Evolutionary conservation across 2,113 vertebrate genomes (phyloP).

Genomic region (Pongo abelii): DNA sequence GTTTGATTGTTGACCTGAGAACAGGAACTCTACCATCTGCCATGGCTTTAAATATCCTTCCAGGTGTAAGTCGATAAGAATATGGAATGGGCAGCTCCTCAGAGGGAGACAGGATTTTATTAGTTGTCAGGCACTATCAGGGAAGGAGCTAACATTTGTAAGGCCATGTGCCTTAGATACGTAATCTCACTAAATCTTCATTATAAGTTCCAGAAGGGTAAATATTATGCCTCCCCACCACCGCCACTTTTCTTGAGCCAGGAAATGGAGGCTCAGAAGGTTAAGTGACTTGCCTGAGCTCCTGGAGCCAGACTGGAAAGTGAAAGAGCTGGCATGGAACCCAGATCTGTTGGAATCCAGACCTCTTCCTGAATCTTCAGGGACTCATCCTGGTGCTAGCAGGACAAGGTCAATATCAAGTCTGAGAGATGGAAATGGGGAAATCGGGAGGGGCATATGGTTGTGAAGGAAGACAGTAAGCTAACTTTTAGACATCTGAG

Average conservation of each 20-base stretch:
- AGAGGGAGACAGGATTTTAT: not conserved
- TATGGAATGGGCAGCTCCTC: not conserved
- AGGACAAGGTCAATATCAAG: conserved; percentile 29
- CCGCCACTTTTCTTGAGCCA: not conserved
- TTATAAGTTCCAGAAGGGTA: not conserved
- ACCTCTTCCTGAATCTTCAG: not conserved
- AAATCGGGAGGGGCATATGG: not conserved
- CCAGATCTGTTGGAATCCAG: not conserved
- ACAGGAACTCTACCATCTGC: conserved; percentile 39
- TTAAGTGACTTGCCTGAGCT: not conserved
- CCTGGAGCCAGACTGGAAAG: not conserved
- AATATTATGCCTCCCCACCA: not conserved
- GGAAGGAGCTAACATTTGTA: conserved; percentile 7
- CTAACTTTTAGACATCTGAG: not conserved
- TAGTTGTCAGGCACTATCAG: not conserved
- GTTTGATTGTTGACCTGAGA: conserved; percentile 36
- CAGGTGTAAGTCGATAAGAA: not conserved
- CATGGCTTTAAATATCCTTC: not conserved
- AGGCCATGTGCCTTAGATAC: not conserved
- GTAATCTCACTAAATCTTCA: conserved; percentile 19
- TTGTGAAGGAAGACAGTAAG: not conserved
- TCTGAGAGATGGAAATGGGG: not conserved
- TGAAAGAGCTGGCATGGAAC: not conserved
- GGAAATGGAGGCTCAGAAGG: not conserved
- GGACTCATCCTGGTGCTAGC: not conserved